Conservation (phyloP, 2,888 invertebrate species). For the Mythimna vitellina region DNA sequence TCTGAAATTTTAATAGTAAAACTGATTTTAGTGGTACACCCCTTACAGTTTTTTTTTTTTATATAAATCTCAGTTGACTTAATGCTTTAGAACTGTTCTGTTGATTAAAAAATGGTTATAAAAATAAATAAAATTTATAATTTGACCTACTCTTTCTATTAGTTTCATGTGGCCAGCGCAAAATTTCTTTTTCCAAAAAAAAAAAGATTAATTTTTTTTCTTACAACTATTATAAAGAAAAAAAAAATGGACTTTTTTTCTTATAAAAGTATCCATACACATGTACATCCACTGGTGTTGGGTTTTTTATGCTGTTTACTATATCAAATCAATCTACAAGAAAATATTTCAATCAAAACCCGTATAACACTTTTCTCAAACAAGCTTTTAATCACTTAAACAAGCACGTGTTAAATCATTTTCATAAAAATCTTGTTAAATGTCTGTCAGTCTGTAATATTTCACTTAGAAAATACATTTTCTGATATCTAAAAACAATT, state of each 20-base stretch:
- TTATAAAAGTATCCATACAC: not conserved
- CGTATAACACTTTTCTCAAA: not conserved
- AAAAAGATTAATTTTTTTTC: too few species aligned
- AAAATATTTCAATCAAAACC: slow-evolving; percentile 1
- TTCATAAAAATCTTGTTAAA: slow-evolving; percentile 43
- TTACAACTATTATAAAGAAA: too few species aligned
- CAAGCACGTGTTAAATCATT: slow-evolving; percentile 24
- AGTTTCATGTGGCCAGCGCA: too few species aligned
- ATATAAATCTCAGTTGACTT: not conserved
- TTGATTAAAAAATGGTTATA: not conserved
- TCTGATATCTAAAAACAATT: slow-evolving; percentile 71
- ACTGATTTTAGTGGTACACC: not conserved
- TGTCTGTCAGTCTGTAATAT: slow-evolving; percentile 53
- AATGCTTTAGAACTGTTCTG: not conserved
- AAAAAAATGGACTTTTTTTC: too few species aligned
- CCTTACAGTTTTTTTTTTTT: not conserved
- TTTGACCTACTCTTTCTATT: too few species aligned
- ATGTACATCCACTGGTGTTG: not conserved
- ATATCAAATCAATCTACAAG: slow-evolving; percentile 3
- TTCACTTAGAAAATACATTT: slow-evolving; percentile 57
- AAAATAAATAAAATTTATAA: too few species aligned
- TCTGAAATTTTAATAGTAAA: slow-evolving; percentile 1
- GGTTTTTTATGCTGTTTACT: not conserved
- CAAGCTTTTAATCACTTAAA: slow-evolving; percentile 17
- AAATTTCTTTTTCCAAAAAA: too few species aligned